Conservation (phyloP, 2,113 vertebrate genomes). For the Puffinus mauretanicus region DNA sequence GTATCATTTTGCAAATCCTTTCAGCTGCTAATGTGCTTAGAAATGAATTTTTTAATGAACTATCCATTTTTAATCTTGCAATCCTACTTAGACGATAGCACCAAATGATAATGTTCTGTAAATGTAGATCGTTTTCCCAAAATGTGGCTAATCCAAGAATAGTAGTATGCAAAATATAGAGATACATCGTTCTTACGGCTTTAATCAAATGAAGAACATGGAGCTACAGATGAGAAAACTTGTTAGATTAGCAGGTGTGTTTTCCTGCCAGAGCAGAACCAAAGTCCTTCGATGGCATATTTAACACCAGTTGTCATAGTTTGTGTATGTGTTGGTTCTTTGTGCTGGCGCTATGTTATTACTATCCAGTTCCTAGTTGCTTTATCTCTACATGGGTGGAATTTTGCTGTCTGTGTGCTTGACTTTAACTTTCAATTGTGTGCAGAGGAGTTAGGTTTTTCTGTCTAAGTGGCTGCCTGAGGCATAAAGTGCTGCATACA, state of each 20-base stretch:
- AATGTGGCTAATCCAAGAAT: background rate
- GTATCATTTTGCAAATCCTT: slow-evolving; percentile 16
- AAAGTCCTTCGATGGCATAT: background rate
- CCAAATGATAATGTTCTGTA: background rate
- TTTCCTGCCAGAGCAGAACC: background rate
- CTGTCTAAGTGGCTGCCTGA: background rate
- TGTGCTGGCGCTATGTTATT: background rate
- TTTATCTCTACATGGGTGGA: background rate
- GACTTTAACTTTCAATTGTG: background rate
- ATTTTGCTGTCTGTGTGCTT: background rate
- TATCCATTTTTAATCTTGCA: slow-evolving; percentile 32
- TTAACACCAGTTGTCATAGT: background rate
- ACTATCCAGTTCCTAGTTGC: background rate
- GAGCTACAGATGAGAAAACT: background rate
- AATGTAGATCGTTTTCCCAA: background rate
- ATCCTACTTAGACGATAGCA: background rate
- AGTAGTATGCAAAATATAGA: background rate
- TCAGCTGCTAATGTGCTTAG: slow-evolving; percentile 27
- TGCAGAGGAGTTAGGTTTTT: background rate
- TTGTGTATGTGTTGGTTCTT: background rate
- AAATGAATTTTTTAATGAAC: slow-evolving; percentile 31
- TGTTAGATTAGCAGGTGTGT: background rate
- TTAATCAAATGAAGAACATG: background rate
- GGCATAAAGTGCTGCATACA: background rate
- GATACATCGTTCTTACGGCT: background rate